Evolutionary conservation across 2,113 vertebrate genomes (phyloP).

Genomic region (Hystrix cristata): DNA sequence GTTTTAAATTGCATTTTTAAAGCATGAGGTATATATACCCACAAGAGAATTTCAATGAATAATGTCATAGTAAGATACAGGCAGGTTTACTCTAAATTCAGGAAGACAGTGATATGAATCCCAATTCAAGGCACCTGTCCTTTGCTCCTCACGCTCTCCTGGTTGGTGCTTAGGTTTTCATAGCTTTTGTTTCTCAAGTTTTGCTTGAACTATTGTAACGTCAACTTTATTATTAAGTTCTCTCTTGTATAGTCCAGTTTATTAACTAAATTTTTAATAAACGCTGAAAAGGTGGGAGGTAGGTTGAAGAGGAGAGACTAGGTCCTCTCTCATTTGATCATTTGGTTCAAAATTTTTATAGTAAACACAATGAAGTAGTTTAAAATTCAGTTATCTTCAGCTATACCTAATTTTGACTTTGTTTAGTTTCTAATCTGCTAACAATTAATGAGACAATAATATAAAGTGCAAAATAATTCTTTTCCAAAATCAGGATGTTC

Average conservation of each 20-base stretch:
- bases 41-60: slow-evolving; percentile 67
- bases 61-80: slow-evolving; percentile 45
- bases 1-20: slow-evolving; percentile 74
- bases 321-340: neutral
- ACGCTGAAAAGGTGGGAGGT: neutral
- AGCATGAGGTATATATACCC: slow-evolving; percentile 53
- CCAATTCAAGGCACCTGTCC: neutral
- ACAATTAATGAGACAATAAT: neutral
- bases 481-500: neutral
- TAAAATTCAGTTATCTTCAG: neutral
- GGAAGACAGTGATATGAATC: slow-evolving; percentile 55
- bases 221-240: slow-evolving; percentile 45
- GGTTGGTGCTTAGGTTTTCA: slow-evolving; percentile 57
- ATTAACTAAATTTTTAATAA: slow-evolving; percentile 47
- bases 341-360: neutral
- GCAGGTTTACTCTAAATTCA: slow-evolving; percentile 59
- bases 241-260: slow-evolving; percentile 47
- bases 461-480: neutral
- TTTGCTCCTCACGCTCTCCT: slow-evolving; percentile 1
- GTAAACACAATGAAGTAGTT: neutral
- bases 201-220: slow-evolving; percentile 11
- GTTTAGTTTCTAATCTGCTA: neutral
- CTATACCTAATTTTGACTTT: slow-evolving; percentile 9
- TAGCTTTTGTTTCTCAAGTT: slow-evolving; percentile 55
- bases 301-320: neutral